Conservation (phyloP, 1,140 invertebrate genomes). For the Sitophilus oryzae region DNA sequence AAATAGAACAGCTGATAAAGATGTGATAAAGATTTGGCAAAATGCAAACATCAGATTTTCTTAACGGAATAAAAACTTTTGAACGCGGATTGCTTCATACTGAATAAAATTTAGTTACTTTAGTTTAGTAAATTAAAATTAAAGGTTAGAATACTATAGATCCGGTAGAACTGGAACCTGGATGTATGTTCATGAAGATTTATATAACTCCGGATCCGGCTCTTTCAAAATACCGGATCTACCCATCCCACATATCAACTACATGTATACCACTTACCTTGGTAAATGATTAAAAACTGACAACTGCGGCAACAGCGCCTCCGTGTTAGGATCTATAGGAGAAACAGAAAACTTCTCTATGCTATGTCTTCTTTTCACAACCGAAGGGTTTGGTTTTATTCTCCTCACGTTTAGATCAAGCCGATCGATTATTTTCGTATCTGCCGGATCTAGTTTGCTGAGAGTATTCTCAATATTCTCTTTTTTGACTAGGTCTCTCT, state of each 20-base stretch:
- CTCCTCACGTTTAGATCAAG: conserved; percentile 41
- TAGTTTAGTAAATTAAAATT: too few species aligned
- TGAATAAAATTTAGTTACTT: too few species aligned
- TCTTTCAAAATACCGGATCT: neutral
- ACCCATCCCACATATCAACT: neutral
- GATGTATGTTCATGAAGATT: too few species aligned
- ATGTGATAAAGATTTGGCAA: too few species aligned
- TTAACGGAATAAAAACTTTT: too few species aligned
- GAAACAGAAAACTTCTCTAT: conserved; percentile 40
- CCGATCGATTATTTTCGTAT: conserved; percentile 38
- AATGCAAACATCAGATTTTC: too few species aligned
- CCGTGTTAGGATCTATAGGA: conserved; percentile 17
- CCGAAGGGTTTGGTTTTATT: conserved; percentile 28
- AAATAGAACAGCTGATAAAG: too few species aligned
- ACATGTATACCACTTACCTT: conserved; percentile 14
- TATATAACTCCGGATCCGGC: too few species aligned
- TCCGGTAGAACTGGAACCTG: too few species aligned
- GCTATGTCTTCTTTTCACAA: conserved; percentile 38
- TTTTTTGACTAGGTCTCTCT: conserved; percentile 32
- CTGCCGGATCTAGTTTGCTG: conserved; percentile 30
- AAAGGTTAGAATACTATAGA: too few species aligned
- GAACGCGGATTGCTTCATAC: too few species aligned
- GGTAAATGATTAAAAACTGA: conserved; percentile 31
- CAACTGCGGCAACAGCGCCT: conserved; percentile 17
- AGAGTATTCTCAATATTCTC: conserved; percentile 38